Percentiles rank a stretch among this genome's conserved stretches.
phyloP scores from a whole-genome alignment of 2,797 vertebrate species.

The Decapterus maruadsi region DNA sequence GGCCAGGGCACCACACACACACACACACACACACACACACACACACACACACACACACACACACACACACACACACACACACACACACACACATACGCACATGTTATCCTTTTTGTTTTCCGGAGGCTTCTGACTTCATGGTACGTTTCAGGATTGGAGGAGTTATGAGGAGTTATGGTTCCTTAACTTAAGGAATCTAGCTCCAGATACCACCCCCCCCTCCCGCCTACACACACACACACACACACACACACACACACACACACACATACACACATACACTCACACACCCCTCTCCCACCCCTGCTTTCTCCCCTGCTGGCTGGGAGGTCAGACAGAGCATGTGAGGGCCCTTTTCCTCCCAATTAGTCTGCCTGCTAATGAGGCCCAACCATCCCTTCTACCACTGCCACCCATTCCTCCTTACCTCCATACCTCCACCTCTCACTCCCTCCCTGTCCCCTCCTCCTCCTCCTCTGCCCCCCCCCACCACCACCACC shows the following conservation, averaged over 20 bases:
- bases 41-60: too few relatives aligned
- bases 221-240: background rate
- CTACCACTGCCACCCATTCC: conserved; percentile 66
- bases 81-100: too few relatives aligned
- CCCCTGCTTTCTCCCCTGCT: conserved; percentile 72
- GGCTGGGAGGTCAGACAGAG: conserved; percentile 84
- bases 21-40: too few relatives aligned
- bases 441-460: conserved; percentile 19
- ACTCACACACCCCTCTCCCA: conserved; percentile 39
- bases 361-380: conserved; percentile 86
- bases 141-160: conserved; percentile 48
- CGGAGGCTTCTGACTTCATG: conserved; percentile 44
- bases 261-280: conserved; percentile 31
- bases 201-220: conserved; percentile 13
- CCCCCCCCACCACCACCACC: conserved; percentile 3
- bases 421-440: conserved; percentile 58
- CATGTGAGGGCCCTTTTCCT: conserved; percentile 86
- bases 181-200: conserved; percentile 65
- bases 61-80: too few relatives aligned
- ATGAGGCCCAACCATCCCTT: conserved; percentile 81
- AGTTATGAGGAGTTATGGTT: conserved; percentile 54
- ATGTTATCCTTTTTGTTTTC: conserved; percentile 48
- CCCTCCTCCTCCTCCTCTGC: background rate
- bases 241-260: conserved; percentile 15
- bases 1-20: conserved; percentile 18